Conservation (phyloP, 2,113 vertebrate species). For the Trichomycterus rosablanca region DNA sequence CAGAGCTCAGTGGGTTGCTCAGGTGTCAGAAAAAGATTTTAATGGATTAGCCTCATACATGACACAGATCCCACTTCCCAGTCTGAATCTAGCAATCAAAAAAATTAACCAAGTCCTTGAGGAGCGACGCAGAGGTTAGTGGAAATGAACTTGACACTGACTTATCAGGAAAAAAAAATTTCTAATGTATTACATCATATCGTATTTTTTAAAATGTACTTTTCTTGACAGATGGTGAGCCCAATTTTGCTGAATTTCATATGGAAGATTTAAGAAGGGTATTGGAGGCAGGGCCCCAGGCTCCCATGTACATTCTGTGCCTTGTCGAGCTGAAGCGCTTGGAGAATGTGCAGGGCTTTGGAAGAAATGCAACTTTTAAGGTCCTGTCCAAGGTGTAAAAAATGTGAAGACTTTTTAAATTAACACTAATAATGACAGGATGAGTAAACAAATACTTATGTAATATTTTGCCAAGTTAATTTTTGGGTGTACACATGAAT, state of each 20-base stretch:
- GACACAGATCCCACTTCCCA: constrained; percentile 57
- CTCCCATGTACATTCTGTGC: constrained; percentile 58
- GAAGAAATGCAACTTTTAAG: constrained; percentile 49
- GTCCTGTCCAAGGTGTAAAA: constrained; percentile 44
- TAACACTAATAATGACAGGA: no score
- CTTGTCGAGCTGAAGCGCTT: constrained; percentile 62
- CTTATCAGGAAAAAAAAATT: not conserved
- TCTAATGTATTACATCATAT: not conserved
- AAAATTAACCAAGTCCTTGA: constrained; percentile 56
- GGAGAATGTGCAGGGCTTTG: constrained; percentile 45
- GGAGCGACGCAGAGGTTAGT: constrained; percentile 47
- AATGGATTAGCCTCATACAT: constrained; percentile 58
- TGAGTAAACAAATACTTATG: no score
- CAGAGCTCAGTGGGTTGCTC: constrained; percentile 37
- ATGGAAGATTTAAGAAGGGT: constrained; percentile 57
- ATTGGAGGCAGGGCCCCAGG: constrained; percentile 46
- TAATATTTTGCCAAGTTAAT: no score
- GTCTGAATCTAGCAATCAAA: constrained; percentile 59
- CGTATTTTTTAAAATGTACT: not conserved
- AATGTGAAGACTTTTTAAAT: no score
- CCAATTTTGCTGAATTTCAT: constrained; percentile 33
- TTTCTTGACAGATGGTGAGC: constrained; percentile 44
- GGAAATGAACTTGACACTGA: no score
- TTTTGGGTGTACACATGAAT: no score
- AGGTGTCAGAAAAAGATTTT: constrained; percentile 59